Evolutionary conservation across 2,797 vertebrate genomes (phyloP), one percentile per base, ranked within the genome.

Genomic region (Lacerta viridis): DNA sequence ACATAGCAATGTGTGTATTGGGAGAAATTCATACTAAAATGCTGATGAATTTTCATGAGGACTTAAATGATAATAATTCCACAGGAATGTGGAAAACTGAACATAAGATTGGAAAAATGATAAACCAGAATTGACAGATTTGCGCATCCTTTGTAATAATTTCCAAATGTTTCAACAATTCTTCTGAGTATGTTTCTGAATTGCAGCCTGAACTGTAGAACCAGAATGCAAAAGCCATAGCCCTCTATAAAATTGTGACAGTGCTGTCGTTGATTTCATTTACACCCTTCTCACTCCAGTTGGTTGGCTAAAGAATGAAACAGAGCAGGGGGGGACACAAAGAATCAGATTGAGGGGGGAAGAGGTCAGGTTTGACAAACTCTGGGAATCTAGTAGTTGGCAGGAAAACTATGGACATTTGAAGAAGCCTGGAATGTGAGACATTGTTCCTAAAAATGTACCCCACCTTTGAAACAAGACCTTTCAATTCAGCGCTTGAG

Each of bases 291-390:
- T 36, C 33, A 50, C 74, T 84, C 25, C 17, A 77, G 5, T 88
- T 84, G 29, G 17, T 59, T 72, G 43, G 7, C 29, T 74, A 25
- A 81, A 82, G 71, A 82, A 81, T 66, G 55, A 72, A 80, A 72
- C 23, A 61, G 27, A n/a, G 27, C 4, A 2, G 1, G 61, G 17
- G 46, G 55, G 7, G 46, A 15, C n/a, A 29, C 9, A 76, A 76
- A 61, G 15, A 75, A 66, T 11, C 23, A 33, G 61, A 77, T 64
- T 13, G 59, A 29, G 33, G 59, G 20, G 46, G 66, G n/a, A 39
- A 61, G 4, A 75, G 46, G 61, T 43, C 39, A 46, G 29, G 61
- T 7, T 39, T 59, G 36, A 20, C 9, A 29, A 72, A 80, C n/a
- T 43, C 55, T n/a, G 33, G 25, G 25, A 71, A 71, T 17, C 5